Evolutionary conservation across 1,140 invertebrate genomes (phyloP).

Genomic region (Ylistrum balloti): DNA sequence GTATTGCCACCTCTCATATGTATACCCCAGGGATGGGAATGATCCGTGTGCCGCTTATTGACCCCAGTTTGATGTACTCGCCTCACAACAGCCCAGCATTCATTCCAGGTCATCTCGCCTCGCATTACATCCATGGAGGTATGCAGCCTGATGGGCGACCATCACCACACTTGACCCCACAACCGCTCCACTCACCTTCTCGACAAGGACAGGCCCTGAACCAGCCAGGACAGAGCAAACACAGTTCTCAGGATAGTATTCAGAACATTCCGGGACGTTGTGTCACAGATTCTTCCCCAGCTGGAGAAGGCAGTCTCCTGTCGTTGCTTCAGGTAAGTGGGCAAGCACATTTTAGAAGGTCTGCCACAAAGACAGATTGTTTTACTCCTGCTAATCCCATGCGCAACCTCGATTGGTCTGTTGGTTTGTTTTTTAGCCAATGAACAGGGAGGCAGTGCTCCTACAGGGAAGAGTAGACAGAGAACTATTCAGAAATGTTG

Average conservation of each 20-base stretch:
- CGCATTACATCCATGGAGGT: constrained; percentile 52
- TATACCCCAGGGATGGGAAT: constrained; percentile 62
- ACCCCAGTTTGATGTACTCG: constrained; percentile 58
- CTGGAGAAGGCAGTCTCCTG: constrained; percentile 68
- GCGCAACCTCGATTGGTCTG: no score
- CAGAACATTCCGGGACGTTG: constrained; percentile 42
- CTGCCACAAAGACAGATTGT: no score
- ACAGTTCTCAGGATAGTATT: background rate
- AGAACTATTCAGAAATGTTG: no score
- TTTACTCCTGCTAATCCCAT: background rate
- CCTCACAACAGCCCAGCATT: constrained; percentile 59
- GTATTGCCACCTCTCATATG: constrained; percentile 58
- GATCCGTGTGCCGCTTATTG: constrained; percentile 63
- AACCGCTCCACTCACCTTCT: constrained; percentile 43
- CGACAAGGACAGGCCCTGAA: background rate
- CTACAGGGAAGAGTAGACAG: no score
- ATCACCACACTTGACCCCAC: constrained; percentile 57
- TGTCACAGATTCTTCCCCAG: constrained; percentile 52
- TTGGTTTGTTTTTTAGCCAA: no score
- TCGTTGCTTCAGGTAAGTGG: constrained; percentile 65
- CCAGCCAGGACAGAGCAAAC: constrained; percentile 40
- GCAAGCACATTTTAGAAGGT: constrained; percentile 46
- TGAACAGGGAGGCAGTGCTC: no score
- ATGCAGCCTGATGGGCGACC: constrained; percentile 57
- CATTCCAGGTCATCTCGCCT: constrained; percentile 57